Conservation (phyloP, 2,797 vertebrate genomes). For the Zenarchopterus dispar region DNA sequence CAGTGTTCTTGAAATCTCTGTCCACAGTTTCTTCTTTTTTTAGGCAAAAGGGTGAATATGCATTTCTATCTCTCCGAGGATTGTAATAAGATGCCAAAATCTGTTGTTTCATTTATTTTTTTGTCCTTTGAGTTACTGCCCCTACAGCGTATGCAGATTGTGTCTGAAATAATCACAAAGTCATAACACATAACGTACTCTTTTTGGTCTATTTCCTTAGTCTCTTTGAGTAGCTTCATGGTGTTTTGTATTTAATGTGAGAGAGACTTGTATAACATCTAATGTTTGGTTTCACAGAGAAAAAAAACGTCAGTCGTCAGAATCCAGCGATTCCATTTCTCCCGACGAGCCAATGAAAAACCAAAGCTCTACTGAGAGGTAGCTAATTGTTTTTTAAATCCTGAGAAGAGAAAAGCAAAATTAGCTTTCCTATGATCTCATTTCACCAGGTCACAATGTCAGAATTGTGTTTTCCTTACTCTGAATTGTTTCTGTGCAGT, state of each 20-base stretch:
- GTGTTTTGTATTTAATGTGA: not conserved
- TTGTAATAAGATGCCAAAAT: too few relatives aligned
- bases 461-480: too few relatives aligned
- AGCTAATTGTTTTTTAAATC: too few relatives aligned
- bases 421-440: too few relatives aligned
- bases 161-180: not conserved
- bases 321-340: slow-evolving; percentile 53
- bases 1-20: not conserved
- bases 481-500: too few relatives aligned
- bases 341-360: slow-evolving; percentile 34
- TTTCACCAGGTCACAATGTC: too few relatives aligned
- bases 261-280: not conserved
- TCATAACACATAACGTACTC: not conserved
- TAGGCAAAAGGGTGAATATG: too few relatives aligned
- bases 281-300: slow-evolving; percentile 44
- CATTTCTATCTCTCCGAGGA: too few relatives aligned
- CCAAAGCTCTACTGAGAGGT: slow-evolving; percentile 51
- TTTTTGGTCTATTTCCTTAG: slow-evolving; percentile 1
- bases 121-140: too few relatives aligned
- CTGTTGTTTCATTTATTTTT: too few relatives aligned
- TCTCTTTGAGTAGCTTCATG: not conserved
- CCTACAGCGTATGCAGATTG: not conserved
- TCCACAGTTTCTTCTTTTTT: not conserved
- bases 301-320: slow-evolving; percentile 24
- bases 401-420: too few relatives aligned